phyloP scores from a whole-genome alignment of 2,888 invertebrate species.

The Norana najaformis region DNA sequence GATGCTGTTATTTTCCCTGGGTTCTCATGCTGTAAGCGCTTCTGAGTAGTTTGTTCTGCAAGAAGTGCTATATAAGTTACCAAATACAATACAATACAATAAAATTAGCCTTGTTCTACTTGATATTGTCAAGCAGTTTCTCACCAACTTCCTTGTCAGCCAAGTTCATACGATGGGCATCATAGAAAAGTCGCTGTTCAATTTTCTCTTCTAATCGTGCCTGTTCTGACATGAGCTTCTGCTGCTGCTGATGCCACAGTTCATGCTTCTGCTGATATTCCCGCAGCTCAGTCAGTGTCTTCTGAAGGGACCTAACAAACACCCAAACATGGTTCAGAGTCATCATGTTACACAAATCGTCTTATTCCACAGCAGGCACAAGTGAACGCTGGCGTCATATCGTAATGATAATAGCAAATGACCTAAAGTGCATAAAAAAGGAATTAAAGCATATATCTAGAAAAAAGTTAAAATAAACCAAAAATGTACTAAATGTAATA shows the following conservation, averaged over 20 bases:
- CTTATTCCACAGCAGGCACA: not conserved
- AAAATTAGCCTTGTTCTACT: not conserved
- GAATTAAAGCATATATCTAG: not conserved
- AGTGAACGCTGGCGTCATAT: not conserved
- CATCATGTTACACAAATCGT: not conserved
- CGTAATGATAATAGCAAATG: not conserved
- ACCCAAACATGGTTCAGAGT: not conserved
- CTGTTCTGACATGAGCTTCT: constrained; percentile 65
- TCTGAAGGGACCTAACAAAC: constrained; percentile 68
- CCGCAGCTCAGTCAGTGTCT: constrained; percentile 60
- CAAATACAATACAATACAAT: too few relatives aligned
- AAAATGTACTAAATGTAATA: not conserved
- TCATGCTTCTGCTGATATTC: constrained; percentile 71
- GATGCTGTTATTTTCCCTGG: too few relatives aligned
- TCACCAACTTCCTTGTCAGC: constrained; percentile 26
- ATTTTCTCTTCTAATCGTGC: constrained; percentile 48
- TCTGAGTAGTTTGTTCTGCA: too few relatives aligned
- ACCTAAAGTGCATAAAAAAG: not conserved
- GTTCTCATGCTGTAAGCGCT: too few relatives aligned
- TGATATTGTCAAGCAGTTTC: not conserved
- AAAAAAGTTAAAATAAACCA: not conserved
- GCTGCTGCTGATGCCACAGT: constrained; percentile 69
- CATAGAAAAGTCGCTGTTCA: constrained; percentile 61
- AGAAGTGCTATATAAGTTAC: too few relatives aligned
- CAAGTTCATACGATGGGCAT: constrained; percentile 42